A percentile compares a stretch with the other conserved stretches of the same genome.
Evolutionary conservation across 1,140 invertebrate genomes (phyloP).

Genomic region (Lysiphlebus fabarum): DNA sequence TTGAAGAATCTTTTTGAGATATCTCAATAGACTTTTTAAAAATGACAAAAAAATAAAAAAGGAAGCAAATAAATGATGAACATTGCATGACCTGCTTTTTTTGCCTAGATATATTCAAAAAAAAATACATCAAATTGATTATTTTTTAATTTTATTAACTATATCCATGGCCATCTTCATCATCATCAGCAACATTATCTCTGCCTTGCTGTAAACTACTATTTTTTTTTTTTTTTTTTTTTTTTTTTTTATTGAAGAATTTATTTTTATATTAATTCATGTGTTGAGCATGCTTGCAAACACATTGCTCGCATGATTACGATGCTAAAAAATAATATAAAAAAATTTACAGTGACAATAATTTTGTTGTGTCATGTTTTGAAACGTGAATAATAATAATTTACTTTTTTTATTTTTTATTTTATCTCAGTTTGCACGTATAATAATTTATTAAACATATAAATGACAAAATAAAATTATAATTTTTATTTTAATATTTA

Average conservation of each 20-base stretch:
- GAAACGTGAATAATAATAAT: conserved; percentile 8
- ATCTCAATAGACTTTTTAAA: background rate
- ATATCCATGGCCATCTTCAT: background rate
- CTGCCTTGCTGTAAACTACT: background rate
- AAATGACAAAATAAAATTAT: conserved; percentile 3
- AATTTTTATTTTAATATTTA: conserved; percentile 14
- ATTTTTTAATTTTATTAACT: conserved; percentile 6
- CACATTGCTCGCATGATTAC: background rate
- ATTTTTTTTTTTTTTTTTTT: too few relatives aligned
- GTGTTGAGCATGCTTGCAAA: conserved; percentile 9
- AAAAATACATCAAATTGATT: conserved; percentile 6
- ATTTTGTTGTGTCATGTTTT: background rate
- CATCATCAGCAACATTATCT: background rate
- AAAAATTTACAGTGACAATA: background rate
- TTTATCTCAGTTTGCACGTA: conserved; percentile 19
- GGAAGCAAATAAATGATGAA: conserved; percentile 21
- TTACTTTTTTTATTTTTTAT: too few relatives aligned
- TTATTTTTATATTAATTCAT: background rate
- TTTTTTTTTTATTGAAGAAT: background rate
- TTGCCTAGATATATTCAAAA: conserved; percentile 1
- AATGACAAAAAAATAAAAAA: conserved; percentile 14
- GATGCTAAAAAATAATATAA: background rate
- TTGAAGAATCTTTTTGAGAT: conserved; percentile 8
- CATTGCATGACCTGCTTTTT: conserved; percentile 28
- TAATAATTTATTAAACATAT: conserved; percentile 23